Evolutionary conservation across 2,113 vertebrate genomes (phyloP).

Genomic region (Melanostigma gelatinosum): DNA sequence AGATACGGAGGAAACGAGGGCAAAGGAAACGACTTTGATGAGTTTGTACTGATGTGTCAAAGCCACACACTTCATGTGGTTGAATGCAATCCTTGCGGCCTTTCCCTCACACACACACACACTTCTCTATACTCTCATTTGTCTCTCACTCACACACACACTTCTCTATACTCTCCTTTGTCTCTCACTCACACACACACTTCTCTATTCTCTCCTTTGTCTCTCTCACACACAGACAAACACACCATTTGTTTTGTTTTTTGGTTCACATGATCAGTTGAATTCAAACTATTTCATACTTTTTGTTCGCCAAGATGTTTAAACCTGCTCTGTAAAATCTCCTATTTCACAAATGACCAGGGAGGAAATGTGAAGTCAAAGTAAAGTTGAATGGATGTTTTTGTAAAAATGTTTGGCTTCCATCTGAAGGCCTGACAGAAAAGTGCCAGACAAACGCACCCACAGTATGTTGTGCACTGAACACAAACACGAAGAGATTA

Average conservation of each 20-base stretch:
- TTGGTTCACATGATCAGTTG: neutral
- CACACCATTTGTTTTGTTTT: neutral
- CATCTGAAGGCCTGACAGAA: neutral
- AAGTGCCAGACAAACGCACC: neutral
- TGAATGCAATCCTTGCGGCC: neutral
- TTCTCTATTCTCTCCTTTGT: neutral
- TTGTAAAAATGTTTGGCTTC: neutral
- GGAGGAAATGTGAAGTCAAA: neutral
- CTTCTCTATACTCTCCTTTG: too few species aligned
- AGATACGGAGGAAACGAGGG: conserved; percentile 36
- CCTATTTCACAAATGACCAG: neutral
- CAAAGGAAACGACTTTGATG: conserved; percentile 44
- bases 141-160: neutral
- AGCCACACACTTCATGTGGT: neutral
- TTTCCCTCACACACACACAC: neutral
- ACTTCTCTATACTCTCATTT: neutral
- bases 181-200: too few species aligned
- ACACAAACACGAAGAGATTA: neutral
- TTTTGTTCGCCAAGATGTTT: neutral
- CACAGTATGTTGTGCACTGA: neutral
- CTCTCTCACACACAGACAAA: neutral
- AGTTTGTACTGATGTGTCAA: conserved; percentile 24
- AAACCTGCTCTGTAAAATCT: neutral
- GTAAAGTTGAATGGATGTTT: neutral
- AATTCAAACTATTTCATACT: neutral